These are phyloP conservation scores for Tarsius wallacei DNA, from an alignment of 2,797 vertebrate species.

Conservation along the genomic window DNA sequence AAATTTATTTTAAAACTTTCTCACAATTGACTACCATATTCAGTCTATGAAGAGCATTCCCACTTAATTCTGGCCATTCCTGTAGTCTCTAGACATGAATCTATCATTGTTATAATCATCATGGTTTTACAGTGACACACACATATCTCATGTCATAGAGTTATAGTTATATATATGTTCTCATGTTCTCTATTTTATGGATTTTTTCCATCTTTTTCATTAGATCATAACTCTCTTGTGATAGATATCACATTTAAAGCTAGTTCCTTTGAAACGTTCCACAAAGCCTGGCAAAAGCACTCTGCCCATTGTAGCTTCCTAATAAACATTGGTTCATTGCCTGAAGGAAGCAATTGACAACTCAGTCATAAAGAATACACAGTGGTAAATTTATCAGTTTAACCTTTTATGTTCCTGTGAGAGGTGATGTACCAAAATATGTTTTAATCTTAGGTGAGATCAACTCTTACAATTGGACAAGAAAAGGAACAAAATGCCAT, in stretches of 20 bases:
- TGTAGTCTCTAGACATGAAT: not conserved
- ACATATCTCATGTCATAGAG: not conserved
- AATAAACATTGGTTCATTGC: slow-evolving; percentile 54
- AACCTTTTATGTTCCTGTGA: slow-evolving; percentile 65
- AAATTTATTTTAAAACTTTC: slow-evolving; percentile 23
- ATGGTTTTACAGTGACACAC: not conserved
- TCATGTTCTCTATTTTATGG: not conserved
- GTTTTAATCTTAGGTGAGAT: slow-evolving; percentile 67
- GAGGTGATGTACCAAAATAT: slow-evolving; percentile 46
- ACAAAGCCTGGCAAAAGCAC: not conserved
- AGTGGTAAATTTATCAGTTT: slow-evolving; percentile 49
- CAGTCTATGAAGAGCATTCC: not conserved
- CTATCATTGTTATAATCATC: not conserved
- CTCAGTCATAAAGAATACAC: slow-evolving; percentile 65
- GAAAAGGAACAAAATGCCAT: slow-evolving; percentile 5
- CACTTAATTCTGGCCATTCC: not conserved
- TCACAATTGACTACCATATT: slow-evolving; percentile 46
- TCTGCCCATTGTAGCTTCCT: slow-evolving; percentile 23
- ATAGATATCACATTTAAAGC: slow-evolving; percentile 16
- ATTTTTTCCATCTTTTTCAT: not conserved
- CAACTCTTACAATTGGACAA: slow-evolving; percentile 24
- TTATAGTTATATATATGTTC: not conserved
- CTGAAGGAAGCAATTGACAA: slow-evolving; percentile 53
- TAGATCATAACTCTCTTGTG: not conserved
- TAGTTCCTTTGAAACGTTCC: slow-evolving; percentile 56